phyloP scores from a whole-genome alignment of 2,888 invertebrate species.

The Gandaritis pyraliata region DNA sequence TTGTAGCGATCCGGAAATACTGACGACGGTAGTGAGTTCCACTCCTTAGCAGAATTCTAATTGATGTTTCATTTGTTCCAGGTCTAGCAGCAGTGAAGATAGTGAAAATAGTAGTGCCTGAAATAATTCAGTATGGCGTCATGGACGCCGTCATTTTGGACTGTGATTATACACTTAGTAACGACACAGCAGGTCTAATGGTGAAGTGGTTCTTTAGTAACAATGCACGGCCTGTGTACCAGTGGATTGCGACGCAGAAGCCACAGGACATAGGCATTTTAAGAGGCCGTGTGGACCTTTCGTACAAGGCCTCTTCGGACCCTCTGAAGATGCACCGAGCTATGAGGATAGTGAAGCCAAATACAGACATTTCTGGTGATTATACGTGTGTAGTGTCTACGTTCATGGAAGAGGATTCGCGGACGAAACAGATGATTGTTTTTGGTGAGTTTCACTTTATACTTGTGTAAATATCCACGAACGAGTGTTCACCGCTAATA shows the following conservation, averaged over 20 bases:
- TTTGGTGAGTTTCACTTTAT: slow-evolving; percentile 83
- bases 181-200: slow-evolving; percentile 87
- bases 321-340: slow-evolving; percentile 89
- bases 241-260: slow-evolving; percentile 89
- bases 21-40: too few species aligned
- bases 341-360: slow-evolving; percentile 88
- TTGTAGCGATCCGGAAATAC: too few species aligned
- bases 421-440: slow-evolving; percentile 86
- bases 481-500: too few species aligned
- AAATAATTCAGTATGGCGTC: slow-evolving; percentile 85
- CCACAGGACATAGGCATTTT: slow-evolving; percentile 87
- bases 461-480: too few species aligned
- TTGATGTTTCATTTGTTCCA: slow-evolving; percentile 70
- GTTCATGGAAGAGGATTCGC: slow-evolving; percentile 87
- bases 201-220: slow-evolving; percentile 91
- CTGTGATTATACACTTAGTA: slow-evolving; percentile 88
- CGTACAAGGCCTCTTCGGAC: slow-evolving; percentile 87
- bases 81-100: slow-evolving; percentile 85
- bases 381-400: slow-evolving; percentile 90
- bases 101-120: slow-evolving; percentile 85
- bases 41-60: too few species aligned
- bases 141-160: slow-evolving; percentile 87
- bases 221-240: slow-evolving; percentile 88
- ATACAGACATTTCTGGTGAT: slow-evolving; percentile 89
- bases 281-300: slow-evolving; percentile 84